A percentile compares a stretch with the other conserved stretches of the same genome.
Evolutionary conservation across 1,140 invertebrate genomes (phyloP).

Genomic region (Zophobas morio): DNA sequence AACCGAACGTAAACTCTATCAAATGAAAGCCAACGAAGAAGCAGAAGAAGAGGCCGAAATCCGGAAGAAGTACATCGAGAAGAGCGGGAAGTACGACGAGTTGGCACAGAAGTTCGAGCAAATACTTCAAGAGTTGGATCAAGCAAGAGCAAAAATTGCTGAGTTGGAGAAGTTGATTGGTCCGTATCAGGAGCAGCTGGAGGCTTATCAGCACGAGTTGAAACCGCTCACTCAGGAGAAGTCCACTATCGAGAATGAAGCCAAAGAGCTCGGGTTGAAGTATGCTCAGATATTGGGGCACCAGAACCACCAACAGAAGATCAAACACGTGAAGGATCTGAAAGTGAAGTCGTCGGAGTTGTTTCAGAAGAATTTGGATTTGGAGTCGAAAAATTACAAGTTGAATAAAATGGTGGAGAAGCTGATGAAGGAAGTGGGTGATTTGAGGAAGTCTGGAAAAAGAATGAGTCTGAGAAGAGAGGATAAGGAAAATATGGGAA

Average conservation of each 20-base stretch:
- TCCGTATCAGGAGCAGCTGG: conserved; percentile 59
- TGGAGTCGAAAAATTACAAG: conserved; percentile 57
- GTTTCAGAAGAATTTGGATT: conserved; percentile 51
- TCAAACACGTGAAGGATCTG: conserved; percentile 75
- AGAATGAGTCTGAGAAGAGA: conserved; percentile 54
- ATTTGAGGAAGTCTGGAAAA: conserved; percentile 52
- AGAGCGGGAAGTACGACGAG: conserved; percentile 63
- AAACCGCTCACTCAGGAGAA: conserved; percentile 53
- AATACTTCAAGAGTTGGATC: conserved; percentile 38
- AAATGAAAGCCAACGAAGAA: conserved; percentile 53
- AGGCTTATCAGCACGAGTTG: conserved; percentile 57
- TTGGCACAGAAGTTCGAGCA: conserved; percentile 59
- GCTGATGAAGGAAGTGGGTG: conserved; percentile 56
- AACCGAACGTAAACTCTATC: conserved; percentile 57
- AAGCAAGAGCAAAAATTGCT: conserved; percentile 51
- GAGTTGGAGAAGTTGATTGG: conserved; percentile 60
- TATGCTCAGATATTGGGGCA: conserved; percentile 77
- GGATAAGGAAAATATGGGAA: conserved; percentile 64
- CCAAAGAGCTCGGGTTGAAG: conserved; percentile 70
- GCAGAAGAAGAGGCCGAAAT: conserved; percentile 58
- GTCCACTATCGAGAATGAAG: conserved; percentile 56
- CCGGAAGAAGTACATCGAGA: conserved; percentile 63
- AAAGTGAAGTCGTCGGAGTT: conserved; percentile 71
- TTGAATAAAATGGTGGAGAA: conserved; percentile 61
- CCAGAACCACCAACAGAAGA: conserved; percentile 79